Evolutionary conservation across 2,888 invertebrate genomes (phyloP), one percentile per base, ranked within the genome.

Genomic region (Thyatira batis): DNA sequence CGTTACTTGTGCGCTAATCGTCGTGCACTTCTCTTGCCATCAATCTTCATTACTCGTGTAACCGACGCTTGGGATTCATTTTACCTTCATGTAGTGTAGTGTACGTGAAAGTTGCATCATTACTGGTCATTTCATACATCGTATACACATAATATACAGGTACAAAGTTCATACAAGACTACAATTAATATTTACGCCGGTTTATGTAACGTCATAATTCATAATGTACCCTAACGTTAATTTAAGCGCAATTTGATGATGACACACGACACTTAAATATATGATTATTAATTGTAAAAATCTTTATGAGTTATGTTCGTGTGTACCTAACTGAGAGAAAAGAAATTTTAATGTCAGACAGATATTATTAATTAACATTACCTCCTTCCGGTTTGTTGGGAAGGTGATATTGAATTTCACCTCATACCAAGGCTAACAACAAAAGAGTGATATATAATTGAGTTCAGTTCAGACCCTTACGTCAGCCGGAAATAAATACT

Each of bases 31-130:
- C 78, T 69, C 65, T 65, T 69, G 58, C 76, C 82, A 91, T 91
- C 84, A 87, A 90, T 91, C 91, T 88, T 89, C 89, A 90, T 90
- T 89, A 89, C 78, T 71, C 73, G 70, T 78, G 78, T 84, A 84
- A 84, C 78, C 75, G 81, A 77, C 79, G 83, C 79, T 80, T 73
- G 82, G 82, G 79, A 86, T 85, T 85, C 80, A 85, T 85, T 87
- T 84, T 79, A 82, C 82, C 76, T 81, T 76, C 69, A 68, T 73
- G 68, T 71, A 73, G 61, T 63, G 48, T 23, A 33, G 50, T 51
- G 69, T 76, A 78, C 83, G 89, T 81, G 91, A 91, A 91, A 91
- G 90, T 88, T 80, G 77, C 80, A 69, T 83, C 84, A 85, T 86
- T 86, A 85, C 79, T 68, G 73, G 65, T 62, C 71, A 67, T 74